Conservation (phyloP, 1,140 invertebrate genomes). For the Drosophila hydei region DNA sequence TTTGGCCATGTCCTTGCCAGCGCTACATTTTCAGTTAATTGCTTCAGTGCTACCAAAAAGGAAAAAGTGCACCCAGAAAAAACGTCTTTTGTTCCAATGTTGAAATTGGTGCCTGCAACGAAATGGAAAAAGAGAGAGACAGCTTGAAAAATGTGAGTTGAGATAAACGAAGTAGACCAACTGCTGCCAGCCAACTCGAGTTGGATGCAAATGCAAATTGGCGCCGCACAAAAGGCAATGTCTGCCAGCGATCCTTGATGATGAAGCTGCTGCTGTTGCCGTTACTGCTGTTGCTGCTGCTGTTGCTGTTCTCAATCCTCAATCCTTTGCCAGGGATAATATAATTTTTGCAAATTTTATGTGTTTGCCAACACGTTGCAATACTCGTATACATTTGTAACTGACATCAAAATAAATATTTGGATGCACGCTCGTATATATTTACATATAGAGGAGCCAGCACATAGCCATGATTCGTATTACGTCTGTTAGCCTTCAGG, state of each 20-base stretch:
- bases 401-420: conserved; percentile 11
- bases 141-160: conserved; percentile 23
- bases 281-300: not conserved
- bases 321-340: not conserved
- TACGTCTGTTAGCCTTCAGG: not conserved
- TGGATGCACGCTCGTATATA: not conserved
- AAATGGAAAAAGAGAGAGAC: conserved; percentile 38
- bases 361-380: conserved; percentile 12
- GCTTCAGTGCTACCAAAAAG: conserved; percentile 64
- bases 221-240: conserved; percentile 24
- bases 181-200: conserved; percentile 20
- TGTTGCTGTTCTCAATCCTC: too few species aligned
- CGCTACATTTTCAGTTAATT: conserved; percentile 81
- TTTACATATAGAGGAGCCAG: not conserved
- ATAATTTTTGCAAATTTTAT: conserved; percentile 25
- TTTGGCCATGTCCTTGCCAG: conserved; percentile 75
- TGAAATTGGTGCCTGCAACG: conserved; percentile 57
- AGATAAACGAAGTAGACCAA: conserved; percentile 21
- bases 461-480: conserved; percentile 3
- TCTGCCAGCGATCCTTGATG: conserved; percentile 13
- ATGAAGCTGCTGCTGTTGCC: not conserved
- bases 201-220: conserved; percentile 32
- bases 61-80: conserved; percentile 3
- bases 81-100: conserved; percentile 64
- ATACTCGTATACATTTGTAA: conserved; percentile 16